Evolutionary conservation across 2,113 vertebrate species (phyloP).

Genomic region (Calyptomena viridis): DNA sequence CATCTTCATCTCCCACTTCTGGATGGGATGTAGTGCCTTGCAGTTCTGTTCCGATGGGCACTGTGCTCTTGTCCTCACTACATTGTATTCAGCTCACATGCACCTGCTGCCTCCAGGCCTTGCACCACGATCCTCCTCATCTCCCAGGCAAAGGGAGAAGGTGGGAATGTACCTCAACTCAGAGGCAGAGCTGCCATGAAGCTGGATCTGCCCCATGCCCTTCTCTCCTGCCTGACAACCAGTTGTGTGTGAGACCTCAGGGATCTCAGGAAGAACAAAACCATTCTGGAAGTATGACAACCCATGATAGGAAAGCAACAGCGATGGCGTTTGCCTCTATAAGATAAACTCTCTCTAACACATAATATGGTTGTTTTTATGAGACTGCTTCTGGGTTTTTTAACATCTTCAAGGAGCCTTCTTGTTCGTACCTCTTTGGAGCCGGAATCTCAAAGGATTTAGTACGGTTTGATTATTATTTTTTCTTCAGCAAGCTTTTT

Average conservation of each 20-base stretch:
- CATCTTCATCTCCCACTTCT: neutral
- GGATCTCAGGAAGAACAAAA: neutral
- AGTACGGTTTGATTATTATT: neutral
- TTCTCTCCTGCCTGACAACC: neutral
- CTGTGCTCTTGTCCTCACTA: accelerated
- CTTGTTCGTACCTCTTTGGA: neutral
- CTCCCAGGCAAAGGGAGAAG: neutral
- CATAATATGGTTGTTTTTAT: neutral
- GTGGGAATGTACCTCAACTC: neutral
- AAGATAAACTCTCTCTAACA: neutral
- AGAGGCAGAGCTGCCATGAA: neutral
- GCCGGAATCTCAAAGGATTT: neutral
- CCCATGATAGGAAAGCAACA: neutral
- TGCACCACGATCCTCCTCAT: neutral
- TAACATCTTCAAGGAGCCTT: neutral
- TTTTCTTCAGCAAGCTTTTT: slow-evolving; percentile 11
- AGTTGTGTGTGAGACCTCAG: neutral
- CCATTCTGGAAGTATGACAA: neutral
- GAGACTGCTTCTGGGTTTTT: neutral
- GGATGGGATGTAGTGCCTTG: neutral
- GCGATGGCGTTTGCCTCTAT: neutral
- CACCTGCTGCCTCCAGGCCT: neutral
- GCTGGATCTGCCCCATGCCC: accelerated
- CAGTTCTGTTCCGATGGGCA: neutral
- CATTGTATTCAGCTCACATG: neutral